Evolutionary conservation across 2,888 invertebrate genomes (phyloP), one percentile per base, ranked within the genome.

Genomic region (Miltochrista miniata): DNA sequence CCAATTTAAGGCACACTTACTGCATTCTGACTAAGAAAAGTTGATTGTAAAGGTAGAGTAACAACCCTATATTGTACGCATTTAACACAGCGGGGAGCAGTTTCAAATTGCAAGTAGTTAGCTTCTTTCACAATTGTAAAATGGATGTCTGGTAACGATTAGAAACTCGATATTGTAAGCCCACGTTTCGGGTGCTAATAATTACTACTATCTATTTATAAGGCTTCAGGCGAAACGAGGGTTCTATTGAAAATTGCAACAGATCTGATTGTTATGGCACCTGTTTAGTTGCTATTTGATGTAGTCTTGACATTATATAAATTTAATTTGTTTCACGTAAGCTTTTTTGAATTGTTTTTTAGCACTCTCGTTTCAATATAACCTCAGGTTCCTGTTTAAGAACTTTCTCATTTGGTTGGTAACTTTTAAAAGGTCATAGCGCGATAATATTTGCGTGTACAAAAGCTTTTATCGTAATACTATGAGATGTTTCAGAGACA

Each of bases 121-220:
- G 49, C 42, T 65, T 67, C 66, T 68, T 67, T 68, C 69, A 62
- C 62, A 65, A 67, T 60, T 54, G 58, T 60, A 58, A 65, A 65
- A 64, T 62, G 58, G 60, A 62, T 62, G 54, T 51, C 46, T 49
- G 30, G 34, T 53, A 52, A 56, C 51, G 69, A 67, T 68, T 60
- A 65, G 63, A 68, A 62, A 68, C 46, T 49, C 30, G 49, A 61
- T 62, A 65, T 52, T 48, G 54, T 61, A 51, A 58, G 45, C 59
- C 64, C 56, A 59, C 68, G 57, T 59, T 66, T 68, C 44, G 59
- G 68, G 62, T 57, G 52, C 59, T 66, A 68, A 62, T 66, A 68
- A 66, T 66, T 68, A 66, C 64, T 59, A 54, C 46, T 56, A 54
- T 61, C 54, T 44, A 47, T 54, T 51, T 48, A 44, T 33, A 46